Evolutionary conservation across 2,888 invertebrate species (phyloP), one percentile per base, ranked within the genome.

Genomic region (Pinctada fucata): DNA sequence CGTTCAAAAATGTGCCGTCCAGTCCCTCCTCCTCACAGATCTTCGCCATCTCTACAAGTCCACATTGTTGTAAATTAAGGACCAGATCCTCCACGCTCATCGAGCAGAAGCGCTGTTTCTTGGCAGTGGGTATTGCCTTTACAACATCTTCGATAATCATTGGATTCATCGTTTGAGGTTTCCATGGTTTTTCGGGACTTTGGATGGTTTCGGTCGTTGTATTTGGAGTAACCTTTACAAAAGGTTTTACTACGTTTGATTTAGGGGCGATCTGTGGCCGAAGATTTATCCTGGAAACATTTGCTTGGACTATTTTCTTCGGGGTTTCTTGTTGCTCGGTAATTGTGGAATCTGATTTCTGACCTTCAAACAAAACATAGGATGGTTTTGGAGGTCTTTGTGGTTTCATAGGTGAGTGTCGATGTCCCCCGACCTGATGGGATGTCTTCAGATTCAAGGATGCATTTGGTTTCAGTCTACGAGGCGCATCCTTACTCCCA

Each of bases 1-100:
- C 73, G n/a, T 69, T 70, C 47, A 85, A 78, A 73, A 79, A 83
- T 31, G 79, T 72, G 1, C 85, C 85, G 63, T 85, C 83, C 2
- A 85, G 74, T 31, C 79, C 69, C 52, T 83, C 81, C 13, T 78
- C 69, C 13, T 80, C 68, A 72, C 85, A 85, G 1, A 82, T 16
- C 48, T 69, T 64, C 4, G 85, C 83, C 52, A 85, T 73, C 58
- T 76, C 72, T 0, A 76, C 68, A 3, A 85, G 69, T 58, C 82
- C 85, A 78, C 83, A 85, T 66, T 79, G 68, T n/a, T 78, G 75
- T 2, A 85, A 65, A 76, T 81, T 81, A 4, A 78, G 75, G 0
- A 74, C 79, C 47, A 85, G 65, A 67, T 85, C 82, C n/a, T 78
- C 76, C 2, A 83, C 79, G n/a, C 74, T 66, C 63, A 74, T 10